phyloP scores from a whole-genome alignment of 2,113 vertebrate genomes.

The Tetrax tetrax region DNA sequence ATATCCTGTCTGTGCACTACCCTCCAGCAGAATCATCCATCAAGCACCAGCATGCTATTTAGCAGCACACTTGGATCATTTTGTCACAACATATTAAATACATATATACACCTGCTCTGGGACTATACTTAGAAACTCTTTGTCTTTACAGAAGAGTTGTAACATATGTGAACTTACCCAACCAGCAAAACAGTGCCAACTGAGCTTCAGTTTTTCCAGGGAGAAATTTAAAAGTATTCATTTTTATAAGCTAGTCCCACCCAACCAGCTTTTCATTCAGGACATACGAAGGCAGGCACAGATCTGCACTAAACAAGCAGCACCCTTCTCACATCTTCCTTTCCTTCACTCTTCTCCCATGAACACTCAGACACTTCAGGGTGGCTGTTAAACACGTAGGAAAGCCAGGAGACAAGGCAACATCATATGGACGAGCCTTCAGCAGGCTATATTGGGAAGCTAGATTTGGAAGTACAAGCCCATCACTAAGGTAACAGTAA shows the following conservation, averaged over 20 bases:
- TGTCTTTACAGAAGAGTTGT: background rate
- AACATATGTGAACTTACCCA: background rate
- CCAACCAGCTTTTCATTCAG: background rate
- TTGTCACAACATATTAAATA: background rate
- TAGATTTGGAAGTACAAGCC: background rate
- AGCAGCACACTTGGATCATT: background rate
- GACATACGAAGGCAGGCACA: background rate
- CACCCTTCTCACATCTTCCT: background rate
- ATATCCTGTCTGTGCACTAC: background rate
- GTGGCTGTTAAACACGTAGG: background rate
- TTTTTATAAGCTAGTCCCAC: background rate
- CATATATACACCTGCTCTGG: background rate
- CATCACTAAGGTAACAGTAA: constrained; percentile 28
- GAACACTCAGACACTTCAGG: background rate
- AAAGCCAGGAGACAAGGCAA: background rate
- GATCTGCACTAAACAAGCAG: background rate
- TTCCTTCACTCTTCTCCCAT: background rate
- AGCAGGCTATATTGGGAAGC: background rate
- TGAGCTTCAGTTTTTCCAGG: background rate
- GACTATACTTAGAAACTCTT: background rate
- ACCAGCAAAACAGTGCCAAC: background rate
- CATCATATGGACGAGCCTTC: background rate
- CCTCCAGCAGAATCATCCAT: background rate
- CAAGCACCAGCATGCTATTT: background rate
- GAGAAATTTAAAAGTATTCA: background rate